Conservation (phyloP, 2,797 vertebrate genomes). For the Poeciliopsis paucimaculata region DNA sequence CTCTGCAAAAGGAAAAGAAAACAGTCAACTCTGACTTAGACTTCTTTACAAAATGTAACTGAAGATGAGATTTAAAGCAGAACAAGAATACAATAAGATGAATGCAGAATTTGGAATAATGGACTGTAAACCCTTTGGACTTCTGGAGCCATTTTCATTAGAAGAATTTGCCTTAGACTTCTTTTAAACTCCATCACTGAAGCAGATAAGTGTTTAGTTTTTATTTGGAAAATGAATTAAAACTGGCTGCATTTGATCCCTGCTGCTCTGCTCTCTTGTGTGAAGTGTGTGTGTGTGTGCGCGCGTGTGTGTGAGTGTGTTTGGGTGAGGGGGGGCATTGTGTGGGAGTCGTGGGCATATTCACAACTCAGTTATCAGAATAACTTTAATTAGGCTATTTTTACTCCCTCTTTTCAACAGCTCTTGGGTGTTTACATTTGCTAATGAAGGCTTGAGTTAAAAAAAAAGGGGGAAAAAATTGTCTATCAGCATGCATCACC, state of each 20-base stretch:
- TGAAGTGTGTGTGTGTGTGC: conserved; percentile 25
- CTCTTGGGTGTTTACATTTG: conserved; percentile 76
- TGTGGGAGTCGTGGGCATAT: conserved; percentile 66
- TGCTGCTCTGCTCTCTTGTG: conserved; percentile 41
- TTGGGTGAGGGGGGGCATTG: conserved; percentile 40
- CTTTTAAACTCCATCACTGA: conserved; percentile 24
- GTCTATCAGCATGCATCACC: conserved; percentile 78
- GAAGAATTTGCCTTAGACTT: conserved; percentile 27
- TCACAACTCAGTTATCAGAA: conserved; percentile 70
- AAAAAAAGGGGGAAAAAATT: conserved; percentile 41
- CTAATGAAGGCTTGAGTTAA: conserved; percentile 75
- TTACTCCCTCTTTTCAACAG: conserved; percentile 74
- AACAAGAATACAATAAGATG: conserved; percentile 22
- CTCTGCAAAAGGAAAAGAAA: conserved; percentile 51
- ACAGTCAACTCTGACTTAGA: conserved; percentile 39
- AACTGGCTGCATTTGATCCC: conserved; percentile 51
- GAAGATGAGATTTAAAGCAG: conserved; percentile 26
- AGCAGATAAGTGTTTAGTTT: conserved; percentile 31
- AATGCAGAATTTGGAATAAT: conserved; percentile 49
- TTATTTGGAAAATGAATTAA: conserved; percentile 32
- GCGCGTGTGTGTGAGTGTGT: too few species aligned
- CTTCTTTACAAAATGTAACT: conserved; percentile 53
- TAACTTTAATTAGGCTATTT: conserved; percentile 82
- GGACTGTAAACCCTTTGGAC: conserved; percentile 42
- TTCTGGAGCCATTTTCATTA: conserved; percentile 37